Evolutionary conservation across 2,888 invertebrate species (phyloP).

Genomic region (Cryptus viduatorius): DNA sequence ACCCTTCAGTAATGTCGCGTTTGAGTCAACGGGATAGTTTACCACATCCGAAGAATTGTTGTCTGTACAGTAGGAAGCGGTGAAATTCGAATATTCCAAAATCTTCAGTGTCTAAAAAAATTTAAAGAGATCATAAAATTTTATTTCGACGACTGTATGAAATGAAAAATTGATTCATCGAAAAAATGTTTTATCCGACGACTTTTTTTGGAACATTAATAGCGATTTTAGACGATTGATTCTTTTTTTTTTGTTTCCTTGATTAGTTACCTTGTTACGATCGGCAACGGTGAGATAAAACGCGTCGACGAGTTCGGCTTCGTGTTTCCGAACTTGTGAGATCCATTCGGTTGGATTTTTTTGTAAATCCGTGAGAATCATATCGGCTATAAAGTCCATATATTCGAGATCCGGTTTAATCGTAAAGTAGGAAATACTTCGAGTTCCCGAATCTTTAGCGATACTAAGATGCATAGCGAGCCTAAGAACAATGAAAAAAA

Average conservation of each 20-base stretch:
- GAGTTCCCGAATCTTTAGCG: slow-evolving; percentile 74
- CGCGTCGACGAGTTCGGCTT: slow-evolving; percentile 77
- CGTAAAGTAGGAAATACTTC: slow-evolving; percentile 75
- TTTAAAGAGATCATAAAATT: neutral
- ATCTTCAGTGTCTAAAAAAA: slow-evolving; percentile 76
- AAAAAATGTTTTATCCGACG: neutral
- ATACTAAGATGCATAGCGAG: slow-evolving; percentile 78
- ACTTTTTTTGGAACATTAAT: neutral
- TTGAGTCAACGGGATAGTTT: slow-evolving; percentile 78
- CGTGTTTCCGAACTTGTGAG: slow-evolving; percentile 74
- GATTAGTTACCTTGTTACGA: slow-evolving; percentile 76
- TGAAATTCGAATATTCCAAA: slow-evolving; percentile 79
- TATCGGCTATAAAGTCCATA: slow-evolving; percentile 76
- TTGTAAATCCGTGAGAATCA: slow-evolving; percentile 74
- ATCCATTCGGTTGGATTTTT: slow-evolving; percentile 77
- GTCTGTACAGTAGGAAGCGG: slow-evolving; percentile 74
- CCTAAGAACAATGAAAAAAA: slow-evolving; percentile 64
- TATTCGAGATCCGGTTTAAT: slow-evolving; percentile 77
- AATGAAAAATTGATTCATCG: neutral
- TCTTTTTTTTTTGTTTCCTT: neutral
- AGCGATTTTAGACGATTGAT: neutral
- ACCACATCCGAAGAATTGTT: slow-evolving; percentile 72
- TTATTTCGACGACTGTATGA: neutral
- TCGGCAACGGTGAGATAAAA: slow-evolving; percentile 80
- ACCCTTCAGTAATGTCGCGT: slow-evolving; percentile 76